Evolutionary conservation across 2,888 invertebrate species (phyloP).

Genomic region (Oconnorella tubifera): DNA sequence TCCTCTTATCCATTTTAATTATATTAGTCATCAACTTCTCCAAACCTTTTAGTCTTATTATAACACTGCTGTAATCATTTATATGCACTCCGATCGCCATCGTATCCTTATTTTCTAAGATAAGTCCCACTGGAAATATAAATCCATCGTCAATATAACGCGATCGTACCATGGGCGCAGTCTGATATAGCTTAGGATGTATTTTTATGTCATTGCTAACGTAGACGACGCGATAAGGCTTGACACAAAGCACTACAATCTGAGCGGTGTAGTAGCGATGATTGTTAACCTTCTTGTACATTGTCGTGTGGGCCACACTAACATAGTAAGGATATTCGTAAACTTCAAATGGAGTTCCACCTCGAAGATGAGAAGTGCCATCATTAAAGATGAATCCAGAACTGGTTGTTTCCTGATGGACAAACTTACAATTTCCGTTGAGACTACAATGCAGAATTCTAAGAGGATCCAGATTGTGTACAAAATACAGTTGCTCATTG

Average conservation of each 20-base stretch:
- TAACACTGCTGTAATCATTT: constrained; percentile 38
- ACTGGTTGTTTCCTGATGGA: constrained; percentile 29
- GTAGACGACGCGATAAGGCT: constrained; percentile 38
- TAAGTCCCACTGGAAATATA: constrained; percentile 40
- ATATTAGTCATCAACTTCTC: constrained; percentile 28
- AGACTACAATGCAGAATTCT: constrained; percentile 36
- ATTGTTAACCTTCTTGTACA: constrained; percentile 34
- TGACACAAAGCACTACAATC: constrained; percentile 35
- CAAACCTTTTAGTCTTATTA: constrained; percentile 35
- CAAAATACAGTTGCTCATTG: constrained; percentile 35
- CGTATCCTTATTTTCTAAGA: constrained; percentile 34
- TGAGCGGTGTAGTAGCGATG: constrained; percentile 38
- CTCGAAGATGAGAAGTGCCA: constrained; percentile 35
- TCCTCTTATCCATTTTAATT: constrained; percentile 26
- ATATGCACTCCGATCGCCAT: constrained; percentile 39
- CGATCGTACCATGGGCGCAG: constrained; percentile 36
- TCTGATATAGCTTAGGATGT: constrained; percentile 32
- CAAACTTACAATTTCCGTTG: constrained; percentile 33
- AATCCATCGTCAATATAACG: constrained; percentile 39
- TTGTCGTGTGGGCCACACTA: constrained; percentile 39
- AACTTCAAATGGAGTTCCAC: constrained; percentile 39
- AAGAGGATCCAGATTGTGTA: constrained; percentile 40
- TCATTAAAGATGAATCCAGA: constrained; percentile 36
- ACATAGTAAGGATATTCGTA: constrained; percentile 38
- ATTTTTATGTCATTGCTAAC: constrained; percentile 38